Evolutionary conservation across 2,797 vertebrate genomes (phyloP), one percentile per base, ranked within the genome.

Genomic region (Sebastiscus tertius): DNA sequence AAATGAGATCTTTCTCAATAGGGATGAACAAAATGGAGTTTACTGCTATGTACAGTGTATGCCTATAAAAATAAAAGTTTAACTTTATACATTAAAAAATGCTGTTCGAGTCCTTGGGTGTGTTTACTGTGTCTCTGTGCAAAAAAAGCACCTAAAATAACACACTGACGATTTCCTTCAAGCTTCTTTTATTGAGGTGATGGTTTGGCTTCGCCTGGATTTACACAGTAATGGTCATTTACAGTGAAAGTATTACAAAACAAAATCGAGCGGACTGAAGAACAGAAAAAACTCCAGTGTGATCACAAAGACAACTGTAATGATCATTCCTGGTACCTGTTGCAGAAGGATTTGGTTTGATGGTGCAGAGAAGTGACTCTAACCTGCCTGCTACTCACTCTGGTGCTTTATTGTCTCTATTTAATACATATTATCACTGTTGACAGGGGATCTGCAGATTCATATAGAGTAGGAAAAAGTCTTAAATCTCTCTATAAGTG

Each of bases 121-220:
- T 75, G 14, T 56, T 31, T 42, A 42, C 13, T 55, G 20, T 39
- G 20, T 42, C 27, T 55, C 18, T 31, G 33, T 62, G 24, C 6
- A 24, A 58, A 56, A n/a, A 56, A 18, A 56, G 1, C 55, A 4
- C 13, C 5, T 3, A 12, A 84, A 79, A 86, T 11, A 52, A 3
- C 68, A 83, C n/a, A 39, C 8, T 2, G 29, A 24, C 20, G 13
- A 2, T 62, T 89, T 94, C 85, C 69, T 94, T 94, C 80, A 94
- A 92, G 91, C 88, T 89, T 94, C 83, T 94, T 96, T 96, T 96
- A 96, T 96, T 96, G 91, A 93, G 88, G 92, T 94, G 94, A 94
- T 85, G 85, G 81, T 93, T 94, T 92, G 91, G 85, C 87, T 92
- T 89, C 86, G 84, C 88, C 76, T 94, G 83, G 72, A 88, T 94